Evolutionary conservation across 1,140 invertebrate species (phyloP), one percentile per base, ranked within the genome.

Genomic region (Nephila pilipes): DNA sequence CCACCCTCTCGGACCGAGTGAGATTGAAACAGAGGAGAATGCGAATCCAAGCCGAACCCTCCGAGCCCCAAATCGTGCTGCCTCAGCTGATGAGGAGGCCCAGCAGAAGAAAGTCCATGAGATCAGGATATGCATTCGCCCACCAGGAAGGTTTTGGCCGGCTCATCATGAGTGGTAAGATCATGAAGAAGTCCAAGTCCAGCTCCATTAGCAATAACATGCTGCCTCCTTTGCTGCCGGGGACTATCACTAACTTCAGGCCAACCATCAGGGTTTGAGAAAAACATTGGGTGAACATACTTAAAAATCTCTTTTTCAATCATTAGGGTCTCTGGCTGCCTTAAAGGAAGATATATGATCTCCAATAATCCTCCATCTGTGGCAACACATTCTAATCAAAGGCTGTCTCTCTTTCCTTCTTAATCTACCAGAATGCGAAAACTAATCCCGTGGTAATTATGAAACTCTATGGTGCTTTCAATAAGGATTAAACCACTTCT

Each of bases 81-180:
- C 97, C 98, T 94, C 97, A 98, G 69, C 96, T 98, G 54, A 97
- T 98, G 93, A 98, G 98, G 16, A 97, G 98, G 0, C 96, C 98
- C 93, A 96, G 98, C 94, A 97, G 97, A 79, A 96, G 98, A 36
- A 97, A 98, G 87, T 99, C 98, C 18, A 97, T 99, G 80, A 97
- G 99, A n/a, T 99, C 98, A 1, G 99, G 99, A 63, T 99, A 99
- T 95, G 99, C 99, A 3, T 99, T 99, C 96, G 98, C 99, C 46
- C 99, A 99, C 96, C 97, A 97, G 94, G 98, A 99, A 96, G 99
- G 99, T 94, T 99, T 99, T 96, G 99, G 99, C 60, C 97, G 98
- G 20, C 97, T 99, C 46, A 99, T 99, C 95, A 99, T 99, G 8
- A 99, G 98, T 58, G 99, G 99, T 63, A 99, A 99, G 96, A 99